These are phyloP conservation scores for Pasiphila rectangulata DNA, from an alignment of 2,888 invertebrate species.

Conservation along the genomic window DNA sequence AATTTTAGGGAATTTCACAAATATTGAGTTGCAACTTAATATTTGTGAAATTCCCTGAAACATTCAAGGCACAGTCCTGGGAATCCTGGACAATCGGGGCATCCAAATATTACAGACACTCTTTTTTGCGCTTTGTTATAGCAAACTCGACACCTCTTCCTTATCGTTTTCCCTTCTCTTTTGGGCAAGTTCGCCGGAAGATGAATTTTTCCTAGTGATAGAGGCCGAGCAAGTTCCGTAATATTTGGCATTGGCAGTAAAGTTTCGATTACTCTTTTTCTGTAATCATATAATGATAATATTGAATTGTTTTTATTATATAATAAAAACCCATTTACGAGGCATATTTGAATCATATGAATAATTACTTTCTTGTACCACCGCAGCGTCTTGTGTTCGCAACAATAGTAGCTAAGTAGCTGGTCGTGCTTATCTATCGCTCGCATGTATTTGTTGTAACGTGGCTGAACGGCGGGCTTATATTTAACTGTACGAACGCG, in stretches of 20 bases:
- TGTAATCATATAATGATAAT: conserved; percentile 1
- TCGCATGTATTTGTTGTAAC: conserved; percentile 33
- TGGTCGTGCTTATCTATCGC: conserved; percentile 22
- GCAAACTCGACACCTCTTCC: too few relatives aligned
- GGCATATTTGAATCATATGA: too few relatives aligned
- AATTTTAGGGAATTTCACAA: too few relatives aligned
- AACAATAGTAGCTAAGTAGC: conserved; percentile 9
- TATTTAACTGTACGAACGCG: conserved; percentile 34
- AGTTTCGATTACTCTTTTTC: conserved; percentile 22
- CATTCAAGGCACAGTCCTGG: too few relatives aligned
- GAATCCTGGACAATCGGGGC: too few relatives aligned
- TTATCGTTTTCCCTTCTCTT: too few relatives aligned
- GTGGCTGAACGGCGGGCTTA: conserved; percentile 31
- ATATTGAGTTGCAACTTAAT: too few relatives aligned
- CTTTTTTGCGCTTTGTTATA: too few relatives aligned
- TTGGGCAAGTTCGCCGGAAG: too few relatives aligned
- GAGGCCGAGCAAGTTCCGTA: background rate
- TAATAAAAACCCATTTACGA: conserved; percentile 5
- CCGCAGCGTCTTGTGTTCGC: conserved; percentile 13
- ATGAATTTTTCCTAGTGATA: too few relatives aligned
- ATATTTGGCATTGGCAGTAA: conserved; percentile 1
- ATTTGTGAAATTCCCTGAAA: too few relatives aligned
- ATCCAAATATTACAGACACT: too few relatives aligned
- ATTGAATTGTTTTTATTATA: background rate
- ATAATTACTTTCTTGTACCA: conserved; percentile 17